Evolutionary conservation across 2,797 vertebrate genomes (phyloP).

Genomic region (Myoxocephalus aenaeus): DNA sequence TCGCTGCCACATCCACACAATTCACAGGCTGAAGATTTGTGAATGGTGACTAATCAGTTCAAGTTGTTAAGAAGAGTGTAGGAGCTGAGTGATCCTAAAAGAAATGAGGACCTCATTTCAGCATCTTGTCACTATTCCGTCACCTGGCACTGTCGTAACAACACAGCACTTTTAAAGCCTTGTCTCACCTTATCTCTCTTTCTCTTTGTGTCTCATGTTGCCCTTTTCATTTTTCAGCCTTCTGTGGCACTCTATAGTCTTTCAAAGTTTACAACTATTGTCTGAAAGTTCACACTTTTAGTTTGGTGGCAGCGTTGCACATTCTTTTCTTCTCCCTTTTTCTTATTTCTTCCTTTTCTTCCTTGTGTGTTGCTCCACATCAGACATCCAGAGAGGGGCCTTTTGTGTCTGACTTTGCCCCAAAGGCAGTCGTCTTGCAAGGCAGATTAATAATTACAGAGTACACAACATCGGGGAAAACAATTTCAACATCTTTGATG

Average conservation of each 20-base stretch:
- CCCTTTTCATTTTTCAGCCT: conserved; percentile 47
- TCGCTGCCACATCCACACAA: conserved; percentile 37
- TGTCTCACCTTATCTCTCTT: conserved; percentile 34
- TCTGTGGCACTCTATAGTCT: conserved; percentile 42
- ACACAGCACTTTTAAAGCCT: conserved; percentile 50
- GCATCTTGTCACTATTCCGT: conserved; percentile 63
- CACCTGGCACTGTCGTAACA: conserved; percentile 67
- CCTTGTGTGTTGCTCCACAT: conserved; percentile 75
- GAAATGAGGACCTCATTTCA: conserved; percentile 68
- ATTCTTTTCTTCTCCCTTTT: conserved; percentile 39
- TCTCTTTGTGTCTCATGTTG: conserved; percentile 35
- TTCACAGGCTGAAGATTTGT: conserved; percentile 51
- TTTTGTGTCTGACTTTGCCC: conserved; percentile 85
- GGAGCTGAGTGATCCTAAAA: conserved; percentile 51
- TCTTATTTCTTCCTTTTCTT: conserved; percentile 46
- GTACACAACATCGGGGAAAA: conserved; percentile 84
- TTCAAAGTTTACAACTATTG: conserved; percentile 72
- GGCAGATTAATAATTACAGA: conserved; percentile 88
- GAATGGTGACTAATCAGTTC: conserved; percentile 67
- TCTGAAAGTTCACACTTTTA: conserved; percentile 77
- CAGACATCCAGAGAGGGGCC: conserved; percentile 80
- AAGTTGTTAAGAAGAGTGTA: conserved; percentile 60
- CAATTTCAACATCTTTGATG: conserved; percentile 86
- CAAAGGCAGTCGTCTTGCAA: conserved; percentile 81
- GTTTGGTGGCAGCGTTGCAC: conserved; percentile 69